These are phyloP conservation scores for Calameuta filiformis DNA, from an alignment of 2,888 invertebrate species.

Conservation along the genomic window DNA sequence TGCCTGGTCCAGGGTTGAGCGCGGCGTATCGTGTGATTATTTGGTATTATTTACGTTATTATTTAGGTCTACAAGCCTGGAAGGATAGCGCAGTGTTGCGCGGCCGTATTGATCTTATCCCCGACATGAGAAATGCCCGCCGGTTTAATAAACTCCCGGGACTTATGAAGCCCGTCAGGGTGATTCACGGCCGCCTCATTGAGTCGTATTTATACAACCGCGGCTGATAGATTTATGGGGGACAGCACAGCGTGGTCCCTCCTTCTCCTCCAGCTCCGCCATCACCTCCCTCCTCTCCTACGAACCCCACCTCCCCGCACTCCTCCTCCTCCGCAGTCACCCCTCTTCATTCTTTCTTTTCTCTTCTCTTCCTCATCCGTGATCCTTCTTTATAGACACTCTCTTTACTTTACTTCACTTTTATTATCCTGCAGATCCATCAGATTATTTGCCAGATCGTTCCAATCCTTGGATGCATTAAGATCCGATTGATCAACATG, in stretches of 20 bases:
- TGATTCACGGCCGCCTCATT: constrained; percentile 67
- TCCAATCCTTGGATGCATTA: too few species aligned
- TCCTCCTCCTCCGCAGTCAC: background rate
- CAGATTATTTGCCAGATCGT: too few species aligned
- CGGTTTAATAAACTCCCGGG: constrained; percentile 67
- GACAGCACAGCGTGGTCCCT: constrained; percentile 42
- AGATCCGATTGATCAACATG: too few species aligned
- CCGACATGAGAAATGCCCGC: constrained; percentile 67
- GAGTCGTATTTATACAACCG: constrained; percentile 67
- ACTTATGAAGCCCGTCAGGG: constrained; percentile 67
- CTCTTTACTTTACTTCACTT: too few species aligned
- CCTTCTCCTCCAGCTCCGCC: constrained; percentile 29
- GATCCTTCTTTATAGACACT: constrained; percentile 1
- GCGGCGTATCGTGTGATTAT: constrained; percentile 46
- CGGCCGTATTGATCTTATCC: constrained; percentile 67
- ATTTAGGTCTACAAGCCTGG: constrained; percentile 45
- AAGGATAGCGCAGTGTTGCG: constrained; percentile 38
- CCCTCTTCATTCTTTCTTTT: constrained; percentile 17
- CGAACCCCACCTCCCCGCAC: background rate
- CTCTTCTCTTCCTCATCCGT: background rate
- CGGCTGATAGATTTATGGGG: constrained; percentile 67
- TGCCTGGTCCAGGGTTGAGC: background rate
- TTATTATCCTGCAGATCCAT: too few species aligned
- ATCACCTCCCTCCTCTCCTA: constrained; percentile 32
- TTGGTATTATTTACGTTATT: constrained; percentile 58